Base-by-base conservation (phyloP, 2,113 vertebrate species). In the Percina caprodes region DNA sequence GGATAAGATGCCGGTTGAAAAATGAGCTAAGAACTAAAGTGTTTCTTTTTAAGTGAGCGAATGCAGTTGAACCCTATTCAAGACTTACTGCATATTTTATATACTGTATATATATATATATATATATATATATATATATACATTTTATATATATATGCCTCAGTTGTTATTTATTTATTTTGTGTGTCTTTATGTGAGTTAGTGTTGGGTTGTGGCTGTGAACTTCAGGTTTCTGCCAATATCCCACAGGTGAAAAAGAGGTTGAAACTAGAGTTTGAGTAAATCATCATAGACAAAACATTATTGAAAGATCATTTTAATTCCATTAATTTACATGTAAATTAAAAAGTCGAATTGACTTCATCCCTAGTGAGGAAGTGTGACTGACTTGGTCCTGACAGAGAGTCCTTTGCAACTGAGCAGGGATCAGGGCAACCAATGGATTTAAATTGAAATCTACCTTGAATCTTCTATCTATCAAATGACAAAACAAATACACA, bases 1-100 rank as follows among this genome's bases (percentile, higher is more conserved):
- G 63, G 69, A 69, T 74, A 55, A 12, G 1, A 11, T 67, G 2
- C 16, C 14, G 33, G 46, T 68, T 85, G 55, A 69, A 74, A 58
- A 55, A 12, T 54, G 60, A 79, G 51, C 63, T 65, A 15, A 63
- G 33, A 69, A 61, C 51, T n/a, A 2, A 51, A 67, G 23, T 51
- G 51, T 55, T 76, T 77, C 42, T 69, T 33, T 39, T 46, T 72
- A 60, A 12, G 18, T 35, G 49, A 75, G 58, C 16, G 24, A 45
- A 66, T 48, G 14, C 18, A 77, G 62, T 60, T 74, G 14, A 72
- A 59, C 33, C 15, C 15, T 16, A 7, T 23, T 67, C 16, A 11
- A 54, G 39, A 33, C 1, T 12, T 18, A 26, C 30, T 42, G 46
- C 69, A 48, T 49, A 21, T 77, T 6, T 30, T 49, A 21, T 77